Evolutionary conservation across 2,113 vertebrate genomes (phyloP).

Genomic region (Malurus elegans): DNA sequence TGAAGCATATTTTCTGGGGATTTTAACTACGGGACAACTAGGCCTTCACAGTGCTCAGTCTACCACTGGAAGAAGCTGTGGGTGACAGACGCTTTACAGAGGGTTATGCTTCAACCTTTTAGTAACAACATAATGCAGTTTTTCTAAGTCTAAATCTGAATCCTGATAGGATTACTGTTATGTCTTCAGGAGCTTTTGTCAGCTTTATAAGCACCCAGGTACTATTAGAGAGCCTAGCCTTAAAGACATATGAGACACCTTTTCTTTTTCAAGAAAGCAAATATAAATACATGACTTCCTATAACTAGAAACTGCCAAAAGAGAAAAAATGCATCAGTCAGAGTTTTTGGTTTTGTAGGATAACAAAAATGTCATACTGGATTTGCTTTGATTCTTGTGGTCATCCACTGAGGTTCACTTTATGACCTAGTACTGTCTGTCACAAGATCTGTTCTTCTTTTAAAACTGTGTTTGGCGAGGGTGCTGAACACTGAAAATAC

Average conservation of each 20-base stretch:
- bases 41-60: neutral
- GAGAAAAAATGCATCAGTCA: neutral
- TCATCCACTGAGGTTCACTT: neutral
- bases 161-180: neutral
- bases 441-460: neutral
- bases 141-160: neutral
- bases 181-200: neutral
- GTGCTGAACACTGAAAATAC: neutral
- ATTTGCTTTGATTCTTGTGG: neutral
- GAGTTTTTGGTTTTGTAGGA: neutral
- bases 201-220: neutral
- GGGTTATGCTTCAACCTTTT: neutral
- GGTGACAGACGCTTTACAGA: neutral
- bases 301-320: neutral
- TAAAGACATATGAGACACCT: neutral
- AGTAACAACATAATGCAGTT: neutral
- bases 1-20: neutral
- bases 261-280: neutral
- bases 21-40: neutral
- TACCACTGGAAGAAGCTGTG: fast-evolving
- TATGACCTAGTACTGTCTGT: neutral
- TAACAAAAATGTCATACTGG: neutral
- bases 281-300: neutral
- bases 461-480: neutral
- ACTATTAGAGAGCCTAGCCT: neutral